A percentile compares a stretch with the other conserved stretches of the same genome.
Evolutionary conservation across 2,113 vertebrate genomes (phyloP).

Genomic region (Nerophis ophidion): DNA sequence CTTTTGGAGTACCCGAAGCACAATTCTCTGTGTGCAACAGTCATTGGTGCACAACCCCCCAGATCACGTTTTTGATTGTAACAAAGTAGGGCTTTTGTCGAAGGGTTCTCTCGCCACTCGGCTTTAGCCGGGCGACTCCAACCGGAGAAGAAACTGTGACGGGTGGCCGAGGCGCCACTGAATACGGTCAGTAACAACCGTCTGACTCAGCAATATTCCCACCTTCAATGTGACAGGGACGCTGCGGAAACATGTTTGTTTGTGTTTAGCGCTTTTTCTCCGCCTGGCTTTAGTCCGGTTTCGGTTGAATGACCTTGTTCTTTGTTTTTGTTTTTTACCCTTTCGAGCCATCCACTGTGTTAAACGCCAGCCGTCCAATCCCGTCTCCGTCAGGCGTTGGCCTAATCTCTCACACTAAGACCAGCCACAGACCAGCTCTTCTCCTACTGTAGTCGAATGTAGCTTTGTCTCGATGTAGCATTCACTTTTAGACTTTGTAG

Average conservation of each 20-base stretch:
- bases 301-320: no score
- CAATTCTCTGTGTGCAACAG: slow-evolving; percentile 49
- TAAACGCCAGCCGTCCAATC: slow-evolving; percentile 37
- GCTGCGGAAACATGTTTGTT: slow-evolving; percentile 29
- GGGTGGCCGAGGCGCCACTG: slow-evolving; percentile 37
- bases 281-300: slow-evolving; percentile 13
- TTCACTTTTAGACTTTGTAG: slow-evolving; percentile 71
- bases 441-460: slow-evolving; percentile 74
- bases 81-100: slow-evolving; percentile 15
- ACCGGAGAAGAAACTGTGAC: slow-evolving; percentile 54
- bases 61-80: slow-evolving; percentile 27
- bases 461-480: slow-evolving; percentile 78
- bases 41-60: slow-evolving; percentile 47
- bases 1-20: slow-evolving; percentile 65
- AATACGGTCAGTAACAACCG: slow-evolving; percentile 47
- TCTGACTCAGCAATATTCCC: slow-evolving; percentile 68
- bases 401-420: slow-evolving; percentile 62
- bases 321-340: background rate
- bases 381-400: slow-evolving; percentile 22
- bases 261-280: slow-evolving; percentile 29
- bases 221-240: slow-evolving; percentile 58
- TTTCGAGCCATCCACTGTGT: slow-evolving; percentile 56
- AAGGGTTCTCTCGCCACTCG: slow-evolving; percentile 13
- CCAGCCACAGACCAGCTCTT: slow-evolving; percentile 75
- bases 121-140: slow-evolving; percentile 28